Conservation (phyloP, 2,113 vertebrate genomes). For the Tetrax tetrax region DNA sequence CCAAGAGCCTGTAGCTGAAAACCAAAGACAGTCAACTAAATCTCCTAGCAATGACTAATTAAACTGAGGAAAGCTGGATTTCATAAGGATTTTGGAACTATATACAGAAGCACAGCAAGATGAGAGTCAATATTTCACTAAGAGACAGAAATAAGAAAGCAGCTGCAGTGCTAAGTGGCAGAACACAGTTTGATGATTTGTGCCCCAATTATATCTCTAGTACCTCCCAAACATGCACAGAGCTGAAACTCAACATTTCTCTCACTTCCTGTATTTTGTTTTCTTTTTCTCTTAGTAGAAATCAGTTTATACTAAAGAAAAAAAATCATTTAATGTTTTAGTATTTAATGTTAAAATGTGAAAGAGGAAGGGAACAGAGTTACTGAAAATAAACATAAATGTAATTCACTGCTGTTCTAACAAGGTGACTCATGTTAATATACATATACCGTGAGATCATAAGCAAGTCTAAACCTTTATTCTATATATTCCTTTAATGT, state of each 20-base stretch:
- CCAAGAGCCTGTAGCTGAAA: background rate
- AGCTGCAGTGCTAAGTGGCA: background rate
- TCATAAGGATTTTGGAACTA: background rate
- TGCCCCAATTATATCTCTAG: background rate
- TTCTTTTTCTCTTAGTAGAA: background rate
- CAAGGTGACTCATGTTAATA: background rate
- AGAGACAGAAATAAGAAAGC: background rate
- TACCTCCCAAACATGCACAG: background rate
- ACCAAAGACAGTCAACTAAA: background rate
- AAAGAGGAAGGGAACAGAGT: background rate
- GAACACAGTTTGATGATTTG: background rate
- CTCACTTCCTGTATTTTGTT: background rate
- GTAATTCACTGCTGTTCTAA: background rate
- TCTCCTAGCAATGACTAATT: background rate
- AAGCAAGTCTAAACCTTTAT: background rate
- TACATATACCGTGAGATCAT: background rate
- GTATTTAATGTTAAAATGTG: background rate
- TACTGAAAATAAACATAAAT: background rate
- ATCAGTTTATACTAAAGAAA: background rate
- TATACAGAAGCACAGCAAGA: background rate
- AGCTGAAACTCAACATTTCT: background rate
- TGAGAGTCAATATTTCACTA: background rate
- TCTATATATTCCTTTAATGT: background rate
- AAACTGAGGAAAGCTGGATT: background rate
- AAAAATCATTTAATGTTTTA: background rate